These are phyloP conservation scores for Zoanthus solanderi DNA, from an alignment of 92 coral and sea anemone genomes.

Conservation along the genomic window DNA sequence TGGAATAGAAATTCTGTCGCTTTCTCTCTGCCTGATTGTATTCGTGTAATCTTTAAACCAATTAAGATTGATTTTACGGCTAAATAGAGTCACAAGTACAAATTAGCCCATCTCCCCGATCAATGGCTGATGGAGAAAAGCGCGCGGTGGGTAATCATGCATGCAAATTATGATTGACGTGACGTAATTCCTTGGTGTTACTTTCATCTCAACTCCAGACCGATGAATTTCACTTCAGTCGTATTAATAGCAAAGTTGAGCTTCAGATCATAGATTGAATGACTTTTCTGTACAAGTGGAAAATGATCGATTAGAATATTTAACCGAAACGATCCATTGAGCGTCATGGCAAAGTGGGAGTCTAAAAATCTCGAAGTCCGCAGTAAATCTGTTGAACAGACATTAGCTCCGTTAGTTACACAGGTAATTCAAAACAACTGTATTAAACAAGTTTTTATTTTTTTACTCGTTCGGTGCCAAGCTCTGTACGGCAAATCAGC, in stretches of 20 bases:
- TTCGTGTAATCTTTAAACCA: not conserved
- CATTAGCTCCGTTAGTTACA: slow-evolving; percentile 90
- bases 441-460: not conserved
- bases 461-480: not conserved
- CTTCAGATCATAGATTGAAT: not conserved
- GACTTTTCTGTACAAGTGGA: slow-evolving; percentile 13
- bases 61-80: not conserved
- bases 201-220: slow-evolving; percentile 36
- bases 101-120: not conserved
- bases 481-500: not conserved
- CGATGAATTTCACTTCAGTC: slow-evolving; percentile 8
- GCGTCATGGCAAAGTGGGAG: slow-evolving; percentile 89
- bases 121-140: slow-evolving; percentile 43
- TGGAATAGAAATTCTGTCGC: not conserved
- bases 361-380: slow-evolving; percentile 88
- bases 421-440: slow-evolving; percentile 66
- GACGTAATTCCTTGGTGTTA: slow-evolving; percentile 38
- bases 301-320: slow-evolving; percentile 22
- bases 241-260: not conserved
- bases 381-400: slow-evolving; percentile 98
- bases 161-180: slow-evolving; percentile 80
- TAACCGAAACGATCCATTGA: slow-evolving; percentile 23
- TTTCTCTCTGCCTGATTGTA: not conserved
- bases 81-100: not conserved
- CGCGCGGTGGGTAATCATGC: slow-evolving; percentile 74